These are phyloP conservation scores for Leucopternis melanops DNA, from an alignment of 2,113 vertebrate species.

Conservation along the genomic window DNA sequence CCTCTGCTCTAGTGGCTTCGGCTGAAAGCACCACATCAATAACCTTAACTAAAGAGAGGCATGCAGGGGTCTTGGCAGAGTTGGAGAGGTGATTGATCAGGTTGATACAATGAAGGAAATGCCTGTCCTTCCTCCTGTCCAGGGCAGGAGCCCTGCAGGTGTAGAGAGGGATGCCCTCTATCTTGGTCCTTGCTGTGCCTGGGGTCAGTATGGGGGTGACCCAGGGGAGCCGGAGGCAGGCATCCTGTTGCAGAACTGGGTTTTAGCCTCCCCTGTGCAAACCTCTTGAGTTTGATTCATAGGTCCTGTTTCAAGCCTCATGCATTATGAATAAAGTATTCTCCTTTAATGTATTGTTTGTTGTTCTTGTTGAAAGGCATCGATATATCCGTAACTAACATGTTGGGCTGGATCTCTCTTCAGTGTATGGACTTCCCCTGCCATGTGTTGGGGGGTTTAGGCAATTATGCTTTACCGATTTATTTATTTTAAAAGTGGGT, in stretches of 20 bases:
- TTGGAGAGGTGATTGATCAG: background rate
- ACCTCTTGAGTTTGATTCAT: background rate
- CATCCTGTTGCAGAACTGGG: background rate
- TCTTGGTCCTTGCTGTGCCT: background rate
- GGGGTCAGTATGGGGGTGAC: fast-evolving
- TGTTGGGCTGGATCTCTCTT: background rate
- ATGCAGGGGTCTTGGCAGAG: background rate
- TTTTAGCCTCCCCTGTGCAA: background rate
- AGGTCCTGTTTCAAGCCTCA: background rate
- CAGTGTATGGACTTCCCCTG: background rate
- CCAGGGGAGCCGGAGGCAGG: background rate
- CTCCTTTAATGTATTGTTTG: background rate
- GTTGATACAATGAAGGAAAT: background rate
- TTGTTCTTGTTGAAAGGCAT: background rate
- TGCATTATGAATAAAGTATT: background rate
- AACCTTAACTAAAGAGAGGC: background rate
- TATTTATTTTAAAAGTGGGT: background rate
- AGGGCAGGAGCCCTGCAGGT: background rate
- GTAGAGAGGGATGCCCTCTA: background rate
- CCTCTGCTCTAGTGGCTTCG: background rate
- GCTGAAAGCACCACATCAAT: background rate
- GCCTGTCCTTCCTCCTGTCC: background rate
- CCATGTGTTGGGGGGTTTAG: background rate
- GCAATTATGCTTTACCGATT: background rate
- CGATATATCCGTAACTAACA: background rate